A percentile compares a stretch with the other conserved stretches of the same genome.
These are phyloP conservation scores for Xenopus petersii DNA, from an alignment of 2,797 vertebrate species.

Conservation along the genomic window DNA sequence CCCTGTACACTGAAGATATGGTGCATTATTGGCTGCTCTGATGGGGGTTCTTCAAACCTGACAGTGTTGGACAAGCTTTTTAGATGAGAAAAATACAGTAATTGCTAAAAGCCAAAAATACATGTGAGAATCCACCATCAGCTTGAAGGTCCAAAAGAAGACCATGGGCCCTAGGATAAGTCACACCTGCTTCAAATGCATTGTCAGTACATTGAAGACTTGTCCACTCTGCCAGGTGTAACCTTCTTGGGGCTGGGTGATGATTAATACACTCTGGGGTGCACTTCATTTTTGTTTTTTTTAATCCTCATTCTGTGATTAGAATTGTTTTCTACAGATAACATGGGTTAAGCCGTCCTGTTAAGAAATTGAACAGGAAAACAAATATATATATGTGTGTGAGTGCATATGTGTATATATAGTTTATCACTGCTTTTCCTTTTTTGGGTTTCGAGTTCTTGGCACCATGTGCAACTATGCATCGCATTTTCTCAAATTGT, in stretches of 20 bases:
- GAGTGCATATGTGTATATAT: conserved; percentile 1
- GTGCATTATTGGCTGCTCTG: conserved; percentile 67
- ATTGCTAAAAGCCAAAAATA: too few relatives aligned
- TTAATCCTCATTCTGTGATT: conserved; percentile 74
- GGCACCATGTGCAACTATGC: conserved; percentile 97
- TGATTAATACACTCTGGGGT: conserved; percentile 83
- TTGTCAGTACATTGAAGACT: background rate
- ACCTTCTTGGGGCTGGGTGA: conserved; percentile 81
- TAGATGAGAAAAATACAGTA: too few relatives aligned
- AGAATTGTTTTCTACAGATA: conserved; percentile 65
- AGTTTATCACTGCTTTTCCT: background rate
- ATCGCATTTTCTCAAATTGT: conserved; percentile 83
- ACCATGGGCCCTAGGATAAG: too few relatives aligned
- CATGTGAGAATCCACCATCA: too few relatives aligned
- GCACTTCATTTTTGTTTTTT: conserved; percentile 67
- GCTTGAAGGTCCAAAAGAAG: too few relatives aligned
- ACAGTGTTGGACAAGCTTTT: background rate
- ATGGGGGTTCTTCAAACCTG: conserved; percentile 13
- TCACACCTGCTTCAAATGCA: too few relatives aligned
- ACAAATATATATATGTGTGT: conserved; percentile 45
- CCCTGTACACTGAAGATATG: conserved; percentile 60
- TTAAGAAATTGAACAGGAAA: conserved; percentile 63
- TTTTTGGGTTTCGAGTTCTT: conserved; percentile 61
- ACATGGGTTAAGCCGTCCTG: conserved; percentile 79
- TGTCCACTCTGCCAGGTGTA: conserved; percentile 63